phyloP scores from a whole-genome alignment of 2,888 invertebrate species.

The Ophioninae sp. region DNA sequence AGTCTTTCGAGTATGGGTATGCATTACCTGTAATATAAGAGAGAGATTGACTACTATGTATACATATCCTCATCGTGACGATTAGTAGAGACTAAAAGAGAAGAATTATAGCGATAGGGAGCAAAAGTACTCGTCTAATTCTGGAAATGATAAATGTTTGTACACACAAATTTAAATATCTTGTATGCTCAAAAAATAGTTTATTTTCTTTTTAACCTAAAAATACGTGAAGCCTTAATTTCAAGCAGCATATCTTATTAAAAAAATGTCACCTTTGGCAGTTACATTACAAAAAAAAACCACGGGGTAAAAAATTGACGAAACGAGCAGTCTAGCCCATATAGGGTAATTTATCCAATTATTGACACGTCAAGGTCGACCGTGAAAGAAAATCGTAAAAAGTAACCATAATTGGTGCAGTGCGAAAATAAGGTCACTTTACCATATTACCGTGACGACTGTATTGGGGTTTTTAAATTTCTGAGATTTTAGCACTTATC shows the following conservation, averaged over 20 bases:
- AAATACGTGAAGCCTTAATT: not conserved
- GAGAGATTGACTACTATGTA: constrained; percentile 35
- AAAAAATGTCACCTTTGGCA: not conserved
- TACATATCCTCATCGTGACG: constrained; percentile 27
- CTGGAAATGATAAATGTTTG: not conserved
- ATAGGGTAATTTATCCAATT: no score
- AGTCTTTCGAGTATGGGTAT: constrained; percentile 25
- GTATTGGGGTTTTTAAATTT: no score
- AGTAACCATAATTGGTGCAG: no score
- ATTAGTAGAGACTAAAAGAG: constrained; percentile 8
- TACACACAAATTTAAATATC: not conserved
- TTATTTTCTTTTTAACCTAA: not conserved
- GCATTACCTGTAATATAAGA: constrained; percentile 35
- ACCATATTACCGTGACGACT: no score
- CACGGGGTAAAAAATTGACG: not conserved
- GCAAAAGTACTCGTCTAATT: constrained; percentile 17
- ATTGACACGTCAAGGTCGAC: no score
- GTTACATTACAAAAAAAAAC: not conserved
- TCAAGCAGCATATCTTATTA: not conserved
- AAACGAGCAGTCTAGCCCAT: not conserved
- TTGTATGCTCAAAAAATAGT: not conserved
- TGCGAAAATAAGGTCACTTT: no score
- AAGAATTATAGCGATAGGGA: not conserved
- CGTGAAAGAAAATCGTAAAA: no score
- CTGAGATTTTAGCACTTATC: no score